A percentile compares a stretch with the other conserved stretches of the same genome.
phyloP scores from a whole-genome alignment of 2,888 invertebrate genomes.

The Clepsis dumicolana region DNA sequence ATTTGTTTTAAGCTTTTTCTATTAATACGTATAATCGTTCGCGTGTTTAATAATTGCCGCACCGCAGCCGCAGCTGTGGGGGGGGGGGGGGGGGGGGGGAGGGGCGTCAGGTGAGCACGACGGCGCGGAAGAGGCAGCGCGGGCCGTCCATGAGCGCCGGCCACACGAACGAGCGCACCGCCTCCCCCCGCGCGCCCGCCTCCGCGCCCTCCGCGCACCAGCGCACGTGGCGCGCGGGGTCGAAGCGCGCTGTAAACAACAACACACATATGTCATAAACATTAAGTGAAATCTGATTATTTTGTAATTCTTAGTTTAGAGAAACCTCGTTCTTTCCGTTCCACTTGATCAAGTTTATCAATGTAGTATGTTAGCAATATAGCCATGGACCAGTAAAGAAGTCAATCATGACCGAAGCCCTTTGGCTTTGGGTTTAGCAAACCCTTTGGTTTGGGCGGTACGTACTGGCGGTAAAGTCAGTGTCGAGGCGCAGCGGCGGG shows the following conservation, averaged over 20 bases:
- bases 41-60: not conserved
- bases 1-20: not conserved
- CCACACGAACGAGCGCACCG: conserved; percentile 94
- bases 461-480: conserved; percentile 89
- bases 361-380: too few relatives aligned
- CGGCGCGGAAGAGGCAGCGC: conserved; percentile 93
- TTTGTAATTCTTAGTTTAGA: too few relatives aligned
- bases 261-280: too few relatives aligned
- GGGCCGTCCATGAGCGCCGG: conserved; percentile 93
- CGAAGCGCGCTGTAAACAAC: conserved; percentile 86
- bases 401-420: not conserved
- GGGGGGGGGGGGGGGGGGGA: not conserved
- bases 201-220: conserved; percentile 88
- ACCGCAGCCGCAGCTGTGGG: not conserved
- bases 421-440: too few relatives aligned
- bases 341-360: too few relatives aligned
- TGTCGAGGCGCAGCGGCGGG: conserved; percentile 88
- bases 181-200: conserved; percentile 90
- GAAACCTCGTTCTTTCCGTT: too few relatives aligned
- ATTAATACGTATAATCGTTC: not conserved
- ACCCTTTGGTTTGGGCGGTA: not conserved
- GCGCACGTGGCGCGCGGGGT: conserved; percentile 92
- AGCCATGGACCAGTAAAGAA: too few relatives aligned
- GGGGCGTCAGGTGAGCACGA: conserved; percentile 91
- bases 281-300: not conserved